Evolutionary conservation across 2,113 vertebrate species (phyloP).

Genomic region (Mobula hypostoma): DNA sequence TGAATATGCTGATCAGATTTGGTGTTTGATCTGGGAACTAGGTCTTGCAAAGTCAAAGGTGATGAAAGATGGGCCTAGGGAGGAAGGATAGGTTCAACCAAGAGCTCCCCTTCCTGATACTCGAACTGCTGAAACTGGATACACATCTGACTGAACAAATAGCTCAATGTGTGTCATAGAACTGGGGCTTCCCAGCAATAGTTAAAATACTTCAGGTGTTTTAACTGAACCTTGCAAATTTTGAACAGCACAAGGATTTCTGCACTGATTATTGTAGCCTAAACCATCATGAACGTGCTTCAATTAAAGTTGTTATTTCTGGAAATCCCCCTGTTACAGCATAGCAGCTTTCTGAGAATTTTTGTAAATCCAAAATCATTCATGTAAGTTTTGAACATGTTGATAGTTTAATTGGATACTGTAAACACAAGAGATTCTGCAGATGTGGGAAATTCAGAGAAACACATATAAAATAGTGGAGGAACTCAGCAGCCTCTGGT

Average conservation of each 20-base stretch:
- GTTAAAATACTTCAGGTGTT: neutral
- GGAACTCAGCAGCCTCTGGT: too few species aligned
- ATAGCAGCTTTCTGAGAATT: neutral
- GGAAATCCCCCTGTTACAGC: neutral
- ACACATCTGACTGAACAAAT: constrained; percentile 25
- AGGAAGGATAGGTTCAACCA: neutral
- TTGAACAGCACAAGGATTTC: neutral
- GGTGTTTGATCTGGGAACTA: constrained; percentile 22
- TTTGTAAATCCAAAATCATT: neutral
- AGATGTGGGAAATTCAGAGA: too few species aligned
- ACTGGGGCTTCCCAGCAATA: neutral
- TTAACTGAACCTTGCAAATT: neutral
- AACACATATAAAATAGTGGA: too few species aligned
- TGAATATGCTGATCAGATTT: constrained; percentile 18
- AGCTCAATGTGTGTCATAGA: constrained; percentile 5
- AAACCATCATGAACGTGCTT: neutral
- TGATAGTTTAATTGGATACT: too few species aligned
- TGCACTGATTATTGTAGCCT: neutral
- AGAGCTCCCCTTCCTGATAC: constrained; percentile 10
- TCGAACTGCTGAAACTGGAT: constrained; percentile 22
- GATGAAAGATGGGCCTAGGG: constrained; percentile 28
- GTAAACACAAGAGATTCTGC: too few species aligned
- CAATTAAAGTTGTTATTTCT: neutral
- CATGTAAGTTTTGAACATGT: neutral
- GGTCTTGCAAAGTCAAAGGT: neutral